Evolutionary conservation across 2,888 invertebrate species (phyloP).

Genomic region (Nezara viridula): DNA sequence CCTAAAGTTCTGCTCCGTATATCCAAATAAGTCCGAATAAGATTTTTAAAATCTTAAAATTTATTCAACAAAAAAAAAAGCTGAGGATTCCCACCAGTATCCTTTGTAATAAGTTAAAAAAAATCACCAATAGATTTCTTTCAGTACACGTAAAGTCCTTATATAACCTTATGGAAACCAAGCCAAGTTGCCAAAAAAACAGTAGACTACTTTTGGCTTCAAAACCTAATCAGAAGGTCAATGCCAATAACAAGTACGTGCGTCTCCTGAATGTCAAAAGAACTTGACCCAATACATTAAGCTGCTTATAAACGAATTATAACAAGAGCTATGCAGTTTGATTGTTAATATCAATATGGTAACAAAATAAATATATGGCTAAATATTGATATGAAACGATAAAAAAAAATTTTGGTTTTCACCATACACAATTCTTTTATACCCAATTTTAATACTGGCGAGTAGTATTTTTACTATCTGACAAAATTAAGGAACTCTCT

Average conservation of each 20-base stretch:
- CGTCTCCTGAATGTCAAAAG: background rate
- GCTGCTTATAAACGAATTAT: too few species aligned
- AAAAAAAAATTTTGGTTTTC: background rate
- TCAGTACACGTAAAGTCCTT: background rate
- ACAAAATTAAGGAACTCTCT: too few species aligned
- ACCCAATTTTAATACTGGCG: background rate
- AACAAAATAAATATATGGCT: background rate
- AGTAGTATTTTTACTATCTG: too few species aligned
- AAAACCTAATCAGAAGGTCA: background rate
- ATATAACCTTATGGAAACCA: background rate
- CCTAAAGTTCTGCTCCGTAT: too few species aligned
- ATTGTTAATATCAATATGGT: too few species aligned
- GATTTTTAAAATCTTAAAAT: too few species aligned
- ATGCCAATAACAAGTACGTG: background rate
- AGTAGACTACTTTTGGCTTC: constrained; percentile 4
- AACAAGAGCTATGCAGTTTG: too few species aligned
- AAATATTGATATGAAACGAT: background rate
- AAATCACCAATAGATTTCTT: background rate
- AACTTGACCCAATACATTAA: too few species aligned
- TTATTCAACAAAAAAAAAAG: too few species aligned
- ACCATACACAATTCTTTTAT: background rate
- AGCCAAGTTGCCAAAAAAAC: background rate
- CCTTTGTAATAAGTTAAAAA: too few species aligned
- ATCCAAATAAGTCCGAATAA: too few species aligned
- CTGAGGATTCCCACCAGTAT: too few species aligned